A percentile compares a stretch with the other conserved stretches of the same genome.
Conservation (phyloP, 2,797 vertebrate species). For the Gambusia yucatana region DNA sequence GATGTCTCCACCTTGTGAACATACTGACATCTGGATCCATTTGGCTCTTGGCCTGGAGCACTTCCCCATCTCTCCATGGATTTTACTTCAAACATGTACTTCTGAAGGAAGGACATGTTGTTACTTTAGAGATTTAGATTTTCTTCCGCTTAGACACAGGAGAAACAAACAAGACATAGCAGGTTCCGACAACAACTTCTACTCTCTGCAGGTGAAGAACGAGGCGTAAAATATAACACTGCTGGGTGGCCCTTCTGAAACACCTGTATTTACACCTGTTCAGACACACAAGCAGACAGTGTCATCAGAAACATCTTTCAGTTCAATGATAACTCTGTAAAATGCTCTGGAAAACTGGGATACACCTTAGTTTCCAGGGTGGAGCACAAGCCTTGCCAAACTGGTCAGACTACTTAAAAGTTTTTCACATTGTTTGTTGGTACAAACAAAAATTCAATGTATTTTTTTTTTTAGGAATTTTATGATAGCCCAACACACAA, state of each 20-base stretch:
- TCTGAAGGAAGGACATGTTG: constrained; percentile 11
- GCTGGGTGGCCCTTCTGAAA: neutral
- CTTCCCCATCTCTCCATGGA: constrained; percentile 59
- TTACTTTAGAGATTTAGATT: constrained; percentile 1
- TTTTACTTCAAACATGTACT: constrained; percentile 61
- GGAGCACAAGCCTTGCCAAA: constrained; percentile 1
- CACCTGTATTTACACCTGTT: constrained; percentile 15
- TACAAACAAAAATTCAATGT: neutral
- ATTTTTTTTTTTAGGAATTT: neutral
- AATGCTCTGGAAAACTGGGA: neutral
- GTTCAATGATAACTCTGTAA: neutral
- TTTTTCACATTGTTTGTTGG: neutral
- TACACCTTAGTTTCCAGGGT: neutral
- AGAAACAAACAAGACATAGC: neutral
- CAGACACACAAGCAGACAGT: neutral
- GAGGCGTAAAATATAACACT: neutral
- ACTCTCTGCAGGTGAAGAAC: neutral
- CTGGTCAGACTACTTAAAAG: neutral
- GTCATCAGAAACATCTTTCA: neutral
- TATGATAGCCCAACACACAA: neutral
- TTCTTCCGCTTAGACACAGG: neutral
- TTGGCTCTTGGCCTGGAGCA: constrained; percentile 64
- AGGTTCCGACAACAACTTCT: neutral
- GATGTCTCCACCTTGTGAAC: constrained; percentile 73
- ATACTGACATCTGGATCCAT: constrained; percentile 76